Conservation (phyloP, 1,140 invertebrate genomes). For the Drosophila takahashii region DNA sequence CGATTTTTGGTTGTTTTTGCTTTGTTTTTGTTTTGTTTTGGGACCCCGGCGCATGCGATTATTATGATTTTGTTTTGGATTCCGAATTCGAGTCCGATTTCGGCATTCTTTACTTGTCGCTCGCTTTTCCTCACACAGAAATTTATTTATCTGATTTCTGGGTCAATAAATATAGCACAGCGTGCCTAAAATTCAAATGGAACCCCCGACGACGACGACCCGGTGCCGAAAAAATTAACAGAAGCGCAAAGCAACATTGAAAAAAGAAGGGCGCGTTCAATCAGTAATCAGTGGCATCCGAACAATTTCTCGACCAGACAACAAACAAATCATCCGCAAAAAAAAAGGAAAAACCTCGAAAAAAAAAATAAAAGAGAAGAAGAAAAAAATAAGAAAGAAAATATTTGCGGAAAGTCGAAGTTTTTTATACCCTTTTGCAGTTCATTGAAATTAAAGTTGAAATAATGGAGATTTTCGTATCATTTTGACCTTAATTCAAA, state of each 20-base stretch:
- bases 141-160: slow-evolving; percentile 81
- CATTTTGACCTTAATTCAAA: too few relatives aligned
- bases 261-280: slow-evolving; percentile 60
- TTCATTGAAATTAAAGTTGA: too few relatives aligned
- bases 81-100: slow-evolving; percentile 7
- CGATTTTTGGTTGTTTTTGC: neutral
- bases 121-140: slow-evolving; percentile 51
- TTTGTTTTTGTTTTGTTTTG: neutral
- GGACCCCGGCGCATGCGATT: slow-evolving; percentile 67
- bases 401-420: neutral
- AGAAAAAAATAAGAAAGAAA: neutral
- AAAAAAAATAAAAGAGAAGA: neutral
- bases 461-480: too few relatives aligned
- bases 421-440: too few relatives aligned
- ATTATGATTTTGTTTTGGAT: slow-evolving; percentile 64
- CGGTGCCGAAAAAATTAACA: slow-evolving; percentile 44
- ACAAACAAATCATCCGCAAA: slow-evolving; percentile 53
- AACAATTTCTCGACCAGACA: slow-evolving; percentile 76
- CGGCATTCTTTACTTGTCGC: slow-evolving; percentile 39
- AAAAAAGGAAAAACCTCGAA: slow-evolving; percentile 25
- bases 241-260: slow-evolving; percentile 34
- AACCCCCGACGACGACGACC: slow-evolving; percentile 1
- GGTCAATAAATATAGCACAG: slow-evolving; percentile 79
- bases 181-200: slow-evolving; percentile 81
- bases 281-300: slow-evolving; percentile 66